Evolutionary conservation across 2,113 vertebrate species (phyloP), one percentile per base, ranked within the genome.

Genomic region (Anguilla japonica): DNA sequence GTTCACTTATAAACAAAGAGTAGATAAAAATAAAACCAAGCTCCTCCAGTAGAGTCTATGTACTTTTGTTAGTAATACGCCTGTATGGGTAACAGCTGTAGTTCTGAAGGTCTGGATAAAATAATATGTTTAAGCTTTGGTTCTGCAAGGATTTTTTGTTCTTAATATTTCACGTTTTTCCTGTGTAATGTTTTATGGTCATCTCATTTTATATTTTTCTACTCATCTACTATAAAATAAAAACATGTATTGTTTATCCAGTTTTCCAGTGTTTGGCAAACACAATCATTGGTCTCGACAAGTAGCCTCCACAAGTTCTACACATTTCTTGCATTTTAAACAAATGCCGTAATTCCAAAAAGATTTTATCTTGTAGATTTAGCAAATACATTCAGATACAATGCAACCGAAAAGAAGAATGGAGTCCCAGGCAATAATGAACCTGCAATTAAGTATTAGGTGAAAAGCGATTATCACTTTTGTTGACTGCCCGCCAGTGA

Each of bases 381-480:
- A 67, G 20, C 20, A 22, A 5, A 67, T 4, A 18, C 0, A 60
- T 60, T 67, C 60, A 26, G 60, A 67, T 67, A 67, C 60, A 67
- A 22, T 20, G n/a, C 60, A 67, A 67, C 20, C 26, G n/a, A 29
- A 34, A 75, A 34, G 9, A 5, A 75, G 79, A 63, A 67, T 26
- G 60, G 79, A 81, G 85, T 86, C 53, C 8, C 41, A 81, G 78
- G 50, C 41, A 40, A 81, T 81, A 63, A 14, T 57, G 85, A 81
- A 86, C 34, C 75, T 50, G 34, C 79, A 79, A 85, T 57, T 20
- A 81, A 81, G 41, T 41, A 50, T 34, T 39, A 81, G 43, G 40
- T 63, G 13, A 60, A 63, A 39, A 53, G 39, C 40, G 18, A 20
- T 80, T 81, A 34, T 57, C 75, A 71, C 22, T 26, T 29, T 39